Base-by-base conservation (phyloP, 2,888 invertebrate genomes). In the Chelonus formosanus region DNA sequence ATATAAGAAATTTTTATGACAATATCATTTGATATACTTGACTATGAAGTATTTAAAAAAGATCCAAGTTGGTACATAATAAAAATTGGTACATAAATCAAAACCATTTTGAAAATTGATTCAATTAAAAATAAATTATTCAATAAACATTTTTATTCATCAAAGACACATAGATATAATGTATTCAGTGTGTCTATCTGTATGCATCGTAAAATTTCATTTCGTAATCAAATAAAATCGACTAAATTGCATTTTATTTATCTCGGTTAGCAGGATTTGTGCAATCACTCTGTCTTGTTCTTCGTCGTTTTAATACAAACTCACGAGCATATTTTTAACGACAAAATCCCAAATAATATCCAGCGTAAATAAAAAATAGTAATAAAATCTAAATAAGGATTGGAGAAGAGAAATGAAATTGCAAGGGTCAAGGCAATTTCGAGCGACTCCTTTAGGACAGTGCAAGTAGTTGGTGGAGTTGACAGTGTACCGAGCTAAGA, bases 381-480 rank as follows among this genome's bases (percentile, higher is more conserved):
- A 20, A 43, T 43, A 44, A 40, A n/a, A 44, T 55, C 20, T 36
- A 5, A 35, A 48, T 57, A 40, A 50, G 50, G 50, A 56, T 55
- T 71, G 70, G 63, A 48, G 50, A 44, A 34, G 71, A 66, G 73
- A 73, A 78, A 78, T 76, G 78, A 80, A 80, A 80, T 79, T 76
- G 78, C 77, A 80, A 79, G 78, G 80, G 78, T 72, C 77, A 79
- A 79, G 76, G 78, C 76, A 40, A 40, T 40, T 40, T 40, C 6
- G 6, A 40, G 40, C 40, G 77, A 78, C 77, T 80, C 74, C 78
- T 79, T 77, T 73, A 60, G 59, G 64, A 67, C 57, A 40, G 5
- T 40, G 40, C 59, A 61, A 58, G 65, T 35, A 40, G 40, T 40
- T 40, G 4, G 4, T 40, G 40, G 5, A 5, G 40, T 40, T 40